Percentiles rank a stretch among this genome's conserved stretches.
Evolutionary conservation across 1,140 invertebrate genomes (phyloP).

Genomic region (Sitobion miscanthi): DNA sequence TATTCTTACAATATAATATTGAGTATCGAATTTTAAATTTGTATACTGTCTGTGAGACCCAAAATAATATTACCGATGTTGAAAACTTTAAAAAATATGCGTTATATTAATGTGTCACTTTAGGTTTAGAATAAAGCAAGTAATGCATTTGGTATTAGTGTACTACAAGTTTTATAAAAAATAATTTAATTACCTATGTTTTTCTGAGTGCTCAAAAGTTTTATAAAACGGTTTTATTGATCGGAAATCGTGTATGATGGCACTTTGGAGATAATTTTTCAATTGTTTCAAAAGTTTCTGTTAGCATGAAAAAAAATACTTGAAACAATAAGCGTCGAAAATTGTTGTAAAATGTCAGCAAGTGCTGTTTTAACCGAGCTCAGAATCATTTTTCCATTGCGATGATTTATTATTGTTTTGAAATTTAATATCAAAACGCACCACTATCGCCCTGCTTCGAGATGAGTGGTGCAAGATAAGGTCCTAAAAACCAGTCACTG

Average conservation of each 20-base stretch:
- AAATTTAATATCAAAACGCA: background rate
- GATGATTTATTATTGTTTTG: background rate
- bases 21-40: background rate
- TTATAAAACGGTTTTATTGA: background rate
- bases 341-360: background rate
- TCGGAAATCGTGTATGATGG: background rate
- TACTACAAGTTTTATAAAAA: background rate
- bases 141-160: slow-evolving; percentile 4
- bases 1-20: background rate
- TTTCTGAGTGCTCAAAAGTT: slow-evolving; percentile 9
- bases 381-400: too few species aligned
- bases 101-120: background rate
- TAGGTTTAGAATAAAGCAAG: background rate
- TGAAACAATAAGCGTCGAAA: background rate
- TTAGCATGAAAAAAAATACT: background rate
- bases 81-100: background rate
- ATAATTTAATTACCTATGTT: background rate
- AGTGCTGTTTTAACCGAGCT: background rate
- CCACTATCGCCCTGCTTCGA: background rate
- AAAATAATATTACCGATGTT: background rate
- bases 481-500: background rate
- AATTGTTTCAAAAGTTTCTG: background rate
- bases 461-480: background rate
- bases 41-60: background rate
- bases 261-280: background rate